Evolutionary conservation across 2,113 vertebrate species (phyloP), one percentile per base, ranked within the genome.

Genomic region (Uropsilus gracilis): DNA sequence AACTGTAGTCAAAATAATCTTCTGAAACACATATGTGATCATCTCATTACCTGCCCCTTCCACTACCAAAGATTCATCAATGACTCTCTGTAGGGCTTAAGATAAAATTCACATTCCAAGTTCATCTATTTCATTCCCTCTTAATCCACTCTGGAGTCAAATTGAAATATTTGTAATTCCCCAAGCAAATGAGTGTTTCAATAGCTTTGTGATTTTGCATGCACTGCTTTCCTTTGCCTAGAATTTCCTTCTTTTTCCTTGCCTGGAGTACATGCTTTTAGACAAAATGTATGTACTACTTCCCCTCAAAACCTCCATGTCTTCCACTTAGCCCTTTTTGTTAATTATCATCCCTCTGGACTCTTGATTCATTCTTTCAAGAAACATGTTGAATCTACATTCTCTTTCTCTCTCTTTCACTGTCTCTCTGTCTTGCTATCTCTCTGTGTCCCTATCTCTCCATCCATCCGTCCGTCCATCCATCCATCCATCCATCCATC

Each of bases 61-160:
- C 71, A 57, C 50, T 69, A n/a, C 37, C 57, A 46, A 63, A 46
- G 86, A 82, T 95, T 59, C 77, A 89, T 78, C 91, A 88, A 24
- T n/a, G 66, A 34, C 81, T 92, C 61, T 83, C 61, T 64, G 1
- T 61, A 64, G 42, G 46, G 7, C 32, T 55, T 8, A 71, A 91
- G 93, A 95, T 96, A 92, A 94, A 92, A 76, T n/a, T 73, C 73
- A 42, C 94, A 86, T 94, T 94, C 82, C 82, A 89, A 75, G 42
- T 53, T 81, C 94, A 39, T 91, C 71, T 71, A 42, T 73, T 88
- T 66, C 44, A 22, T n/a, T 80, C 90, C 37, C 4, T 37, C 14
- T 69, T 57, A 64, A 57, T 39, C 39, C 71, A 30, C n/a, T 26
- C 30, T 66, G 39, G 46, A 86, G 81, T 28, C 69, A 69, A 69